These are phyloP conservation scores for Allolobophora icterica DNA, from an alignment of 2,888 invertebrate genomes.

Conservation along the genomic window DNA sequence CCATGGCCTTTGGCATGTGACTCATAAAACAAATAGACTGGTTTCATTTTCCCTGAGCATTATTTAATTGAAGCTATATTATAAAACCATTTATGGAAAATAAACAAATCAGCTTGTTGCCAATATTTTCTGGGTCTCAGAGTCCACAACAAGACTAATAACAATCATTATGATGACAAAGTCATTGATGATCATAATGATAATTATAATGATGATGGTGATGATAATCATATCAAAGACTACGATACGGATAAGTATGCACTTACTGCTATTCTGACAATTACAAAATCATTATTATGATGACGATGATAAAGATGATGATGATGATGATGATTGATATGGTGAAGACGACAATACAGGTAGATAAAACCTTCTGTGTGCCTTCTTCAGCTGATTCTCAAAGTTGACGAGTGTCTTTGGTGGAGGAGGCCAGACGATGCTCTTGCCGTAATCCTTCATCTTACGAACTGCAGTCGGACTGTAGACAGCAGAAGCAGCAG, in stretches of 20 bases:
- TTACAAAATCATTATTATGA: not conserved
- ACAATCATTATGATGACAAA: too few species aligned
- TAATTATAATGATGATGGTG: too few species aligned
- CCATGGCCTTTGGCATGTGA: too few species aligned
- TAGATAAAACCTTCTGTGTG: conserved; percentile 56
- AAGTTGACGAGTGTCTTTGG: conserved; percentile 75
- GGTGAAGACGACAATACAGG: not conserved
- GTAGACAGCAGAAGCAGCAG: not conserved
- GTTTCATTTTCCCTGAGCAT: too few species aligned
- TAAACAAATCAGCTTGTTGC: too few species aligned
- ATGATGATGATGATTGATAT: not conserved
- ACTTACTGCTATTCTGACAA: not conserved
- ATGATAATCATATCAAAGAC: too few species aligned
- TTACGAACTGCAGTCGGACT: conserved; percentile 8
- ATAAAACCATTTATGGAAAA: too few species aligned
- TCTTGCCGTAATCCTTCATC: conserved; percentile 76
- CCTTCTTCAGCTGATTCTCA: conserved; percentile 65
- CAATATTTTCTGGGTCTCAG: too few species aligned
- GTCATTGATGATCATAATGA: too few species aligned
- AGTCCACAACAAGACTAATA: too few species aligned
- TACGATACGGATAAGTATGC: not conserved
- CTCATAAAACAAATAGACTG: too few species aligned
- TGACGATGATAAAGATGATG: not conserved
- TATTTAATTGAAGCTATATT: too few species aligned
- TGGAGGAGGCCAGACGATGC: conserved; percentile 81